phyloP scores from a whole-genome alignment of 2,888 invertebrate genomes.

The Yponomeuta sedellus region DNA sequence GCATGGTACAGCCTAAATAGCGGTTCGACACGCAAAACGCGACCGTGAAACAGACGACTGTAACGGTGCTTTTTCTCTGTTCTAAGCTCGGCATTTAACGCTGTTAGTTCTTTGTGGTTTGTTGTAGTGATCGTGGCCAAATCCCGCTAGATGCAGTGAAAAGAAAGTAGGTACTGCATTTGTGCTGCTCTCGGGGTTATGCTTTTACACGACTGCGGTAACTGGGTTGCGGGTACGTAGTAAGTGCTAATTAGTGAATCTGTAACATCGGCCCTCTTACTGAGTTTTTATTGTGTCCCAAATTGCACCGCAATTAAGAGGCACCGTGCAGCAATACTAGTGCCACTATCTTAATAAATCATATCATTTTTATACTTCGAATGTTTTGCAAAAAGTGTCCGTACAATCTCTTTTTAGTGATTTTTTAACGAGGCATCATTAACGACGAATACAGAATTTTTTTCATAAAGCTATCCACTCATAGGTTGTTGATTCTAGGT shows the following conservation, averaged over 20 bases:
- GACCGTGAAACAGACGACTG: neutral
- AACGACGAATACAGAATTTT: no score
- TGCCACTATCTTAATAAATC: no score
- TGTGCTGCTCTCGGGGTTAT: conserved; percentile 56
- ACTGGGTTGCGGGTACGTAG: neutral
- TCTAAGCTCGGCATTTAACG: conserved; percentile 32
- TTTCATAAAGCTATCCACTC: no score
- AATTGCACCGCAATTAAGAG: no score
- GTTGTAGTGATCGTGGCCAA: conserved; percentile 36
- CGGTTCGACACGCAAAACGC: neutral
- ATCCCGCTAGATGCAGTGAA: conserved; percentile 57
- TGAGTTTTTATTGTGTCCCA: no score
- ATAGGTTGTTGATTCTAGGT: no score
- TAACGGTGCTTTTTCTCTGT: neutral
- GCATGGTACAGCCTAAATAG: neutral
- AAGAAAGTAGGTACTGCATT: conserved; percentile 68
- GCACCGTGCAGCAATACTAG: no score
- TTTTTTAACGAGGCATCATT: no score
- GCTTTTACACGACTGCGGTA: conserved; percentile 24
- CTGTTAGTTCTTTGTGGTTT: conserved; percentile 21
- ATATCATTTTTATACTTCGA: no score
- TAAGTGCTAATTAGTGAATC: neutral
- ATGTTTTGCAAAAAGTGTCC: no score
- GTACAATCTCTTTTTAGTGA: no score
- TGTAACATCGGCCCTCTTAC: neutral